Evolutionary conservation across 2,797 vertebrate species (phyloP).

Genomic region (Rhinichthys osculus): DNA sequence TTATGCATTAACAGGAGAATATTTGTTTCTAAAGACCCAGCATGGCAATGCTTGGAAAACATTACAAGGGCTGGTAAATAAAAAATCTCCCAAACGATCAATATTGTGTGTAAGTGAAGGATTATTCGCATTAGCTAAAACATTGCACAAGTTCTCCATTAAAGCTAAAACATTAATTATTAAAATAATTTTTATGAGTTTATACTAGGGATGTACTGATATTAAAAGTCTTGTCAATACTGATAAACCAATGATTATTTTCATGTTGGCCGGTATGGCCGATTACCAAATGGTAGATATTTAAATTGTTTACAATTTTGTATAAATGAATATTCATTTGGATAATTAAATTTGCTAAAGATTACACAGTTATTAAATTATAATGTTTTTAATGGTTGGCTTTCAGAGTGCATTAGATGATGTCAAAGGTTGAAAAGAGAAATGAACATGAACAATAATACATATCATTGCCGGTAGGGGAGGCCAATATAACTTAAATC

Average conservation of each 20-base stretch:
- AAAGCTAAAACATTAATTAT: conserved; percentile 33
- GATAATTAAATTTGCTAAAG: background rate
- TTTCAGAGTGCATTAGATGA: background rate
- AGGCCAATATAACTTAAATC: background rate
- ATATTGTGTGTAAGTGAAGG: conserved; percentile 9
- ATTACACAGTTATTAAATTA: background rate
- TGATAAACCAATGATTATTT: conserved; percentile 11
- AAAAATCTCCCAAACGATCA: conserved; percentile 13
- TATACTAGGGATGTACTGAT: background rate
- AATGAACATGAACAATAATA: background rate
- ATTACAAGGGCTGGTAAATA: conserved; percentile 23
- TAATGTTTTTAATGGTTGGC: background rate
- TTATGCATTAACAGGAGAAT: background rate
- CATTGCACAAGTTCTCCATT: conserved; percentile 37
- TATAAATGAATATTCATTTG: background rate
- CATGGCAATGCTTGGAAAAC: conserved; percentile 13
- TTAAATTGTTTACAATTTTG: background rate
- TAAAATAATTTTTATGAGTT: conserved; percentile 22
- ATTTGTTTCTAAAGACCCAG: conserved; percentile 13
- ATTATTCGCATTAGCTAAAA: conserved; percentile 28
- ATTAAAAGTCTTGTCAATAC: conserved; percentile 4
- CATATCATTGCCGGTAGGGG: background rate
- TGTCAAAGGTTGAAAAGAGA: background rate
- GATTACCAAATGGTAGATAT: background rate
- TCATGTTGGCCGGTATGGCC: background rate